Evolutionary conservation across 2,113 vertebrate genomes (phyloP), one percentile per base, ranked within the genome.

Genomic region (Chaetops frenatus): DNA sequence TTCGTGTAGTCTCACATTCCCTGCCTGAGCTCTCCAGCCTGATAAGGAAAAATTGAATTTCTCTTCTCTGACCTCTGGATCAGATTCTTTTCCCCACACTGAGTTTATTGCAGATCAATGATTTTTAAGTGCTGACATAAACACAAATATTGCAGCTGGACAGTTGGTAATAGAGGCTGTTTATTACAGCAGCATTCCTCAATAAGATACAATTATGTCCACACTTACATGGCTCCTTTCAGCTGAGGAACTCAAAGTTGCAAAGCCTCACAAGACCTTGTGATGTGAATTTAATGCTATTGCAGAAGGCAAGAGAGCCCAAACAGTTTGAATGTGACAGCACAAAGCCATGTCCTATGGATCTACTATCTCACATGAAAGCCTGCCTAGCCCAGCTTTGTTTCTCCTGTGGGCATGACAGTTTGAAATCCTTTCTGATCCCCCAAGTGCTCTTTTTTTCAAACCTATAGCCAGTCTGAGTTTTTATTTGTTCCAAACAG

Each of bases 51-150:
- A 96, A 93, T 70, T 84, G 48, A 64, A 57, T 93, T 94, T 88
- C 71, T 90, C 40, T 92, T 48, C 76, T 90, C 94, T 53, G 57
- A 81, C 87, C 81, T 90, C 88, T 64, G 58, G 33, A 81, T 86
- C 67, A 67, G 82, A 92, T 90, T 57, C 51, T 88, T 92, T 81
- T 35, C 71, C 82, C 57, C 42, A 45, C 38, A 66, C 23, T 0
- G 4, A 42, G 36, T 58, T 97, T 95, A 92, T 86, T 93, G 80
- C 82, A 74, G 94, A 96, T 96, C 92, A 95, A 95, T 96, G 93
- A 38, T 78, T 96, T 96, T 93, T 86, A 96, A 93, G 92, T 90
- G 93, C 90, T 93, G 94, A 94, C 88, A 94, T 93, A 97, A 95
- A 96, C 93, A 97, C 85, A 90, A 88, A 95, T 95, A 88, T 91